phyloP scores from a whole-genome alignment of 1,140 invertebrate species.

The Papilio polytes region DNA sequence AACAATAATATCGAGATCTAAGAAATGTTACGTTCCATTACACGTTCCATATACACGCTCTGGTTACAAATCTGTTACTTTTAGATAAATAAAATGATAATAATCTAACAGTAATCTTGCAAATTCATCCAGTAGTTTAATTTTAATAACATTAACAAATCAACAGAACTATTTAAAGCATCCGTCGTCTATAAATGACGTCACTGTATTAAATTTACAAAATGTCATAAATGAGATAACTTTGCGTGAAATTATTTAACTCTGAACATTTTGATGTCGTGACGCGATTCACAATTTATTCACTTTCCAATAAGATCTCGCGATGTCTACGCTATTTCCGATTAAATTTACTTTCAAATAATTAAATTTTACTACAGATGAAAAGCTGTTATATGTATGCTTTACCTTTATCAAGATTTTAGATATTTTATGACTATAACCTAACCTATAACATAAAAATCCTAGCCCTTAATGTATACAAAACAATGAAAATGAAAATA shows the following conservation, averaged over 20 bases:
- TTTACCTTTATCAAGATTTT: not conserved
- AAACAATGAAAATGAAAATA: too few species aligned
- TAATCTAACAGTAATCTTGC: not conserved
- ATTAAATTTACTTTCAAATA: constrained; percentile 8
- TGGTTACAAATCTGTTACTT: not conserved
- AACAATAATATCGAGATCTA: constrained; percentile 35
- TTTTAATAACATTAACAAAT: too few species aligned
- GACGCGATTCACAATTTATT: constrained; percentile 2
- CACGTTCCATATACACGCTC: not conserved
- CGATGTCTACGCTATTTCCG: not conserved
- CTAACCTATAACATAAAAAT: too few species aligned
- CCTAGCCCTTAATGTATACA: too few species aligned
- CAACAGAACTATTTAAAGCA: too few species aligned
- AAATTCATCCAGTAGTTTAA: not conserved
- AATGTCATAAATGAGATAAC: not conserved
- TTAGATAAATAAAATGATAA: not conserved
- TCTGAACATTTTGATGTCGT: constrained; percentile 2
- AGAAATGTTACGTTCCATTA: constrained; percentile 15
- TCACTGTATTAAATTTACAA: not conserved
- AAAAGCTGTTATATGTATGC: not conserved
- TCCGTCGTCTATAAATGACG: not conserved
- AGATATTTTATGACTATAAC: not conserved
- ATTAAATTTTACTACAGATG: not conserved
- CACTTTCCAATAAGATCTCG: constrained; percentile 16
- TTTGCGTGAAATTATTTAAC: not conserved